Percentiles rank a stretch among this genome's conserved stretches.
These are phyloP conservation scores for Diachasmimorpha longicaudata DNA, from an alignment of 1,140 invertebrate genomes.

Conservation along the genomic window DNA sequence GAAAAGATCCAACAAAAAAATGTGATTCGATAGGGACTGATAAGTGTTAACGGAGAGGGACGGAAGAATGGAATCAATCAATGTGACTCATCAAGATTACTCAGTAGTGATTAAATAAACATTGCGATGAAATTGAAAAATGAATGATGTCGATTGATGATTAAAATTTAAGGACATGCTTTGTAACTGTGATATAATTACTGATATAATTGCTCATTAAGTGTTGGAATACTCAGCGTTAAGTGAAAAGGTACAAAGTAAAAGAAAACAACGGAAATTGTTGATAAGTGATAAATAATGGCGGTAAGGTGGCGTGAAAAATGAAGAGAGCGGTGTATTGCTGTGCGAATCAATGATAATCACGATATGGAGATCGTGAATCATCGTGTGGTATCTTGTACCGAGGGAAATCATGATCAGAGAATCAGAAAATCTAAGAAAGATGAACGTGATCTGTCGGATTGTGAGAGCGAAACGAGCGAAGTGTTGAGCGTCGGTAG, in stretches of 20 bases:
- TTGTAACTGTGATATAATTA: not conserved
- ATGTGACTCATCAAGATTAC: not conserved
- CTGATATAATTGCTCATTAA: not conserved
- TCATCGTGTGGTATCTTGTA: constrained; percentile 27
- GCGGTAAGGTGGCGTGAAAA: not conserved
- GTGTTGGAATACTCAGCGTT: not conserved
- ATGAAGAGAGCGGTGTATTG: not conserved
- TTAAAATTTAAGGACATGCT: not conserved
- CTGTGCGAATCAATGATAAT: not conserved
- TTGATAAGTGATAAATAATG: not conserved
- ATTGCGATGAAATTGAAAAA: not conserved
- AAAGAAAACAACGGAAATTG: not conserved
- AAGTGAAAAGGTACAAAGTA: not conserved
- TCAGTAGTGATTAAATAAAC: not conserved
- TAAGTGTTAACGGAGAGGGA: not conserved
- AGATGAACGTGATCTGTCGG: constrained; percentile 30
- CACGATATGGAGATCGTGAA: constrained; percentile 27
- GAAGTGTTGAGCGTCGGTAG: constrained; percentile 67
- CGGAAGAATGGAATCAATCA: not conserved
- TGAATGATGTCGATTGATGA: not conserved
- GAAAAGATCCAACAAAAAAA: not conserved
- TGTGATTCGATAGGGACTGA: not conserved
- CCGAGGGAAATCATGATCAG: constrained; percentile 33
- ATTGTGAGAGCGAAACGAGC: constrained; percentile 60
- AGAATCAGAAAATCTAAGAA: constrained; percentile 11